Conservation (phyloP, 2,888 invertebrate species). For the Caradrina clavipalpis region DNA sequence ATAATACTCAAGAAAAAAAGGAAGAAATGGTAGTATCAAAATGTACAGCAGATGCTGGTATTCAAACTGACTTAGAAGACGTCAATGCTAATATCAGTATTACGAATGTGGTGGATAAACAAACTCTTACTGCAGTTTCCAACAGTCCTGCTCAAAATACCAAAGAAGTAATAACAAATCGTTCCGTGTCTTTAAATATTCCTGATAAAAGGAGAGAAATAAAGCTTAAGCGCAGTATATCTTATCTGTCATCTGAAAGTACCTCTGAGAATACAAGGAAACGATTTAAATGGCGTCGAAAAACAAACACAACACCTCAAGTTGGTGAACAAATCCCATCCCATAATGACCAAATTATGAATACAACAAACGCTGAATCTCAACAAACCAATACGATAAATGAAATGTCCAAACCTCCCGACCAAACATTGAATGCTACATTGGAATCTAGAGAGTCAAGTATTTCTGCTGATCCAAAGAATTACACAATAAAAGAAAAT, state of each 20-base stretch:
- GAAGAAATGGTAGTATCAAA: constrained; percentile 20
- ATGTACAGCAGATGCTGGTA: constrained; percentile 65
- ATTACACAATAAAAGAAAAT: constrained; percentile 47
- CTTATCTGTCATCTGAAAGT: constrained; percentile 30
- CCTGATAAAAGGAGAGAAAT: constrained; percentile 59
- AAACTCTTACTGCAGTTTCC: constrained; percentile 1
- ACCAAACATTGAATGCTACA: constrained; percentile 2
- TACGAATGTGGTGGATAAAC: constrained; percentile 2
- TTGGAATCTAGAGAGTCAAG: constrained; percentile 54
- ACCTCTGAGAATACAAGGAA: constrained; percentile 55
- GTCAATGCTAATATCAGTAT: constrained; percentile 15
- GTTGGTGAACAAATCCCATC: constrained; percentile 6
- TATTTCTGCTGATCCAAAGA: constrained; percentile 22
- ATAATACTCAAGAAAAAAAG: constrained; percentile 11
- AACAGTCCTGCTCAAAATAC: constrained; percentile 6
- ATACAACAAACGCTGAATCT: constrained; percentile 11
- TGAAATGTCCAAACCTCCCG: constrained; percentile 1
- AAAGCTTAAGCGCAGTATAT: constrained; percentile 63
- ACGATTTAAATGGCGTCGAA: constrained; percentile 74
- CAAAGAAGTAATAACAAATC: neutral
- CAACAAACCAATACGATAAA: constrained; percentile 4
- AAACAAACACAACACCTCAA: constrained; percentile 40
- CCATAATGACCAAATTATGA: constrained; percentile 35
- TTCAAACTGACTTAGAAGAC: constrained; percentile 68
- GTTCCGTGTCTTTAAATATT: constrained; percentile 9